Conservation (phyloP, 2,113 vertebrate genomes). For the Oreocharis arfaki region DNA sequence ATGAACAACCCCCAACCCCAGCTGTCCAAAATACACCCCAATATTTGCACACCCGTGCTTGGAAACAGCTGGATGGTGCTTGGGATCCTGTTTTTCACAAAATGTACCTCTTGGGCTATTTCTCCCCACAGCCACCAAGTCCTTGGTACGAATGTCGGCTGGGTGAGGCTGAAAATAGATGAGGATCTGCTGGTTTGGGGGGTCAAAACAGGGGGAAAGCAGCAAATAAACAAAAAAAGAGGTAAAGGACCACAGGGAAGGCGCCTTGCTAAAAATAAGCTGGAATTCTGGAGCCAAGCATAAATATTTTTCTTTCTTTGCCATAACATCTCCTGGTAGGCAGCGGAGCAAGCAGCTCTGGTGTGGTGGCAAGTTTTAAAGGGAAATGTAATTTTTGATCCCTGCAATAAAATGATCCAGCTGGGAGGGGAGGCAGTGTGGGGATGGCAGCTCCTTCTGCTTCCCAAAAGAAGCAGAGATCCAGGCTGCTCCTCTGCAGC, state of each 20-base stretch:
- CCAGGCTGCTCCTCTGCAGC: neutral
- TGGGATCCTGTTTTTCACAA: neutral
- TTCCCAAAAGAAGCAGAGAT: neutral
- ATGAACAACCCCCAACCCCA: neutral
- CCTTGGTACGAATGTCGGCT: rapidly evolving
- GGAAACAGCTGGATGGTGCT: neutral
- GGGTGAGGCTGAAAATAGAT: neutral
- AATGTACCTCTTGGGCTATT: neutral
- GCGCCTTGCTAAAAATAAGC: conserved; percentile 22
- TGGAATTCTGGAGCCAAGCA: neutral
- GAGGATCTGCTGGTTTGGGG: neutral
- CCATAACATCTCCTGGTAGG: neutral
- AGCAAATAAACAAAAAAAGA: neutral
- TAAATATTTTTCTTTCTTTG: conserved; percentile 27
- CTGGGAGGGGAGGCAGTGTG: neutral
- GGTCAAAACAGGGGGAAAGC: neutral
- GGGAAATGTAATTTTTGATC: neutral
- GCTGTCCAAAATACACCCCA: neutral
- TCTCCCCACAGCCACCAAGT: neutral
- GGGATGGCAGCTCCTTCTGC: neutral
- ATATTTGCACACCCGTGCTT: rapidly evolving
- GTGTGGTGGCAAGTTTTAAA: neutral
- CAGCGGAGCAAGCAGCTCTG: neutral
- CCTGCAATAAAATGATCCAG: neutral
- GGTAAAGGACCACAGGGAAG: neutral